Percentiles rank a stretch among this genome's conserved stretches.
Evolutionary conservation across 2,888 invertebrate species (phyloP).

Genomic region (Abrostola triplasia): DNA sequence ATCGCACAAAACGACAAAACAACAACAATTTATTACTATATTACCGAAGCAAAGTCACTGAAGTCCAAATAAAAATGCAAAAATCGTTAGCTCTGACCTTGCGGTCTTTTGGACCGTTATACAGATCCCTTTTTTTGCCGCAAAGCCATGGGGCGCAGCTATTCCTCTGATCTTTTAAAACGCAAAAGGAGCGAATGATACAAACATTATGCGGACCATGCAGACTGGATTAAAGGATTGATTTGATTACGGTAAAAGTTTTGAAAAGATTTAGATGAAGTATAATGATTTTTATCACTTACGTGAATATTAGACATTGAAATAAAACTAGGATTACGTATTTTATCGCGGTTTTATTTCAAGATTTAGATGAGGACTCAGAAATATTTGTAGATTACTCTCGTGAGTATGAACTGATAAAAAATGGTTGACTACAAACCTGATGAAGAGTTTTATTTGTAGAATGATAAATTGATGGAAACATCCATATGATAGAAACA

Average conservation of each 20-base stretch:
- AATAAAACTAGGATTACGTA: no score
- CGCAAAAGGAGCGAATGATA: conserved; percentile 81
- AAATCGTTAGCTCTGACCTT: conserved; percentile 82
- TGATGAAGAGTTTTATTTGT: no score
- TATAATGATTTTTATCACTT: no score
- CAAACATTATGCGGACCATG: conserved; percentile 60
- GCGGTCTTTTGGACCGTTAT: conserved; percentile 59
- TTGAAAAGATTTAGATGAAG: not conserved
- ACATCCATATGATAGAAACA: no score
- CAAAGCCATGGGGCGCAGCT: conserved; percentile 78
- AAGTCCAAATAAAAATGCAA: conserved; percentile 66
- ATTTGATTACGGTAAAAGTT: not conserved
- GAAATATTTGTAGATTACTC: no score
- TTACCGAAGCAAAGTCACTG: conserved; percentile 33
- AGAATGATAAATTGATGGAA: no score
- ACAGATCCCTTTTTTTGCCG: conserved; percentile 67
- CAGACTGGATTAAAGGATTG: conserved; percentile 51
- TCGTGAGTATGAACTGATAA: no score
- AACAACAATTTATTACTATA: conserved; percentile 45
- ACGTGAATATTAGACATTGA: no score
- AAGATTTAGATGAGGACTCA: no score
- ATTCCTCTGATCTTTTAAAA: conserved; percentile 83
- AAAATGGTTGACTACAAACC: no score
- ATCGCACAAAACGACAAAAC: conserved; percentile 22
- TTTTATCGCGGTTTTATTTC: no score